A percentile compares a stretch with the other conserved stretches of the same genome.
phyloP scores from a whole-genome alignment of 2,113 vertebrate genomes.

The Ameiurus melas region DNA sequence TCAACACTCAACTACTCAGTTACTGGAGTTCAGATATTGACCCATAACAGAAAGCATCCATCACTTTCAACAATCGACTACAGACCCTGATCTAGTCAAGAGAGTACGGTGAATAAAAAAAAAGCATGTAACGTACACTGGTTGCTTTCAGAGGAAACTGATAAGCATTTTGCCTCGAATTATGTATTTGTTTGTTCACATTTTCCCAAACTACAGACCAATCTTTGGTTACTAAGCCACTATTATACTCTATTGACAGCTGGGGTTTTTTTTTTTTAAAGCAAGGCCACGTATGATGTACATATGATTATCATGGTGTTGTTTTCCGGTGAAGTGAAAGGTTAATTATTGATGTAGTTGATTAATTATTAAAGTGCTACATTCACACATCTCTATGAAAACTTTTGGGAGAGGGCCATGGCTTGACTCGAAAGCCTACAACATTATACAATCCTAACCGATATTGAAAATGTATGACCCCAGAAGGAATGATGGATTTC shows the following conservation, averaged over 20 bases:
- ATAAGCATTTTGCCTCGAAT: neutral
- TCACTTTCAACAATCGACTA: neutral
- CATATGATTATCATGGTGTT: neutral
- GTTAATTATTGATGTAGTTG: neutral
- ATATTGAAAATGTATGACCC: neutral
- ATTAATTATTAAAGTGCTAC: neutral
- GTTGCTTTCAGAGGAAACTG: neutral
- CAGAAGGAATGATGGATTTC: neutral
- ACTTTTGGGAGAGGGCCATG: neutral
- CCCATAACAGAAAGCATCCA: neutral
- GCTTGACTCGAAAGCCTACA: neutral
- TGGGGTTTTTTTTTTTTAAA: neutral
- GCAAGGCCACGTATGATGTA: neutral
- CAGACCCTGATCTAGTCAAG: neutral
- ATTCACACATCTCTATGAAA: neutral
- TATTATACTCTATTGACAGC: neutral
- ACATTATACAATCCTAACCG: neutral
- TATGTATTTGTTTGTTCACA: neutral
- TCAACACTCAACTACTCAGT: neutral
- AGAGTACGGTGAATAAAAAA: neutral
- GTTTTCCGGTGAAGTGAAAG: neutral
- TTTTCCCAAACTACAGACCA: neutral
- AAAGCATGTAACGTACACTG: neutral
- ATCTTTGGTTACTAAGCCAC: neutral
- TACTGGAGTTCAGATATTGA: neutral